phyloP scores from a whole-genome alignment of 2,113 vertebrate genomes.

The Poicephalus gulielmi region DNA sequence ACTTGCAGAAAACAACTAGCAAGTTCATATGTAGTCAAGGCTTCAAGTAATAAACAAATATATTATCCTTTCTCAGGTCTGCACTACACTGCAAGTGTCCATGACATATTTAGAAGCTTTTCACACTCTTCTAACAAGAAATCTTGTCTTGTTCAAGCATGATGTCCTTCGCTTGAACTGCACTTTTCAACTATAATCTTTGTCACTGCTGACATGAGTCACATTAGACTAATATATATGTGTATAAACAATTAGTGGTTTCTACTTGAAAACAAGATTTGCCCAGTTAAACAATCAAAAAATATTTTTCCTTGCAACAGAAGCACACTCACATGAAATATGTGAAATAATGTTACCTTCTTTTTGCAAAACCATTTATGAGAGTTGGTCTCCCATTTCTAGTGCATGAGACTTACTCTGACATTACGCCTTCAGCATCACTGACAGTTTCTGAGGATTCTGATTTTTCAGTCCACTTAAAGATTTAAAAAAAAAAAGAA shows the following conservation, averaged over 20 bases:
- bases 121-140: background rate
- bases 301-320: background rate
- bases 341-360: background rate
- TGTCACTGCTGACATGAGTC: background rate
- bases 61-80: background rate
- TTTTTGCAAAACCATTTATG: background rate
- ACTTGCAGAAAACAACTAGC: background rate
- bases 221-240: too few species aligned
- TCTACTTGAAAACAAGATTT: background rate
- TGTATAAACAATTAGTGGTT: background rate
- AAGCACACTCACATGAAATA: background rate
- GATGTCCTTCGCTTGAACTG: background rate
- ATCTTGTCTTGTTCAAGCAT: background rate
- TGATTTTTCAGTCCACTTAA: background rate
- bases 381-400: background rate
- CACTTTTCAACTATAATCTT: background rate
- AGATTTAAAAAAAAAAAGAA: background rate
- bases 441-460: background rate
- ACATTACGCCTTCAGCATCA: background rate
- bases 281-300: background rate
- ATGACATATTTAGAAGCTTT: background rate
- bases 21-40: background rate
- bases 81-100: background rate
- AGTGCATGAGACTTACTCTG: conserved; percentile 4
- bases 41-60: background rate